phyloP scores from a whole-genome alignment of 2,113 vertebrate genomes.

The Mesitornis unicolor region DNA sequence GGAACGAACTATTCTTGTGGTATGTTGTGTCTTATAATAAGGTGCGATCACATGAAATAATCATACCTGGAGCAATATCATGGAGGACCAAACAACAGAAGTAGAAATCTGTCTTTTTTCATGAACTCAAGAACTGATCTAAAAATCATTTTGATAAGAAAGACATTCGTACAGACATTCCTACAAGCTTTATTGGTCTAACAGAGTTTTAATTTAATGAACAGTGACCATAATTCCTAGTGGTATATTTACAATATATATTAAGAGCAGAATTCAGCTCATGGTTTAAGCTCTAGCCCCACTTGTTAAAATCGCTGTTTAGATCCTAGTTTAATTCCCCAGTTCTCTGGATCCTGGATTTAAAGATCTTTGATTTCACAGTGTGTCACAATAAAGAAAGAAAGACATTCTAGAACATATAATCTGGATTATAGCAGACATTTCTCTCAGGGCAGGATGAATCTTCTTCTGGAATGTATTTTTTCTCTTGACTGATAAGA shows the following conservation, averaged over 20 bases:
- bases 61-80: neutral
- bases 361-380: neutral
- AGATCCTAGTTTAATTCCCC: neutral
- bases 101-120: neutral
- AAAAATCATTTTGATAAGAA: neutral
- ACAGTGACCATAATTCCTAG: neutral
- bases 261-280: neutral
- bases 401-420: neutral
- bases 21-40: neutral
- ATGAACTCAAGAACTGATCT: neutral
- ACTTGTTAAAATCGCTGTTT: neutral
- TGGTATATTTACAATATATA: neutral
- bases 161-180: neutral
- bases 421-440: too few relatives aligned
- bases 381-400: neutral
- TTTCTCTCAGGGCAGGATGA: neutral
- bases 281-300: neutral
- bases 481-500: neutral
- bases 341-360: neutral
- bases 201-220: neutral
- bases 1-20: too few relatives aligned
- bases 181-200: neutral
- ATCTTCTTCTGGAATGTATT: neutral
- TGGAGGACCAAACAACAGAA: neutral
- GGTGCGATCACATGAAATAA: neutral